Evolutionary conservation across 2,797 vertebrate species (phyloP).

Genomic region (Sphenopsis melanotis): DNA sequence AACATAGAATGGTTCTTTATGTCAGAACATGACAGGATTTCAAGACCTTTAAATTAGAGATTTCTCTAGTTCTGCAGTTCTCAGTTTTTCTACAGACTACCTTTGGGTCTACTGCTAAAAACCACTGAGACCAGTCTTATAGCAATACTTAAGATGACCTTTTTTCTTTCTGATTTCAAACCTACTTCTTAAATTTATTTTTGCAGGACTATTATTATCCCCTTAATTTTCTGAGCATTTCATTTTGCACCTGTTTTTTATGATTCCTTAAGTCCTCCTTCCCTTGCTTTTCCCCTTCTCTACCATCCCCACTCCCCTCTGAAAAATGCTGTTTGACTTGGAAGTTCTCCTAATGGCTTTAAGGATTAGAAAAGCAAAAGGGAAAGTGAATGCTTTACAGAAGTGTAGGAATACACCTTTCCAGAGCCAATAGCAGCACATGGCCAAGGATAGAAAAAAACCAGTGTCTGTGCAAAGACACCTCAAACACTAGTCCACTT

Average conservation of each 20-base stretch:
- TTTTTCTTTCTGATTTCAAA: background rate
- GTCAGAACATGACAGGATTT: background rate
- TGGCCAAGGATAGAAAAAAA: background rate
- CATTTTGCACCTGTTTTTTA: background rate
- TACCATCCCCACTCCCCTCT: rapidly evolving
- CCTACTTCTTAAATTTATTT: background rate
- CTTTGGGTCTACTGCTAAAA: background rate
- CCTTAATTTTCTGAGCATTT: background rate
- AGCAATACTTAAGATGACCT: background rate
- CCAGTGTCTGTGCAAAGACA: background rate
- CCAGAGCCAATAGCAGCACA: background rate
- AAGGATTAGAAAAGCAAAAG: background rate
- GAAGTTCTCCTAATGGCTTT: background rate
- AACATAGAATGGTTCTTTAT: background rate
- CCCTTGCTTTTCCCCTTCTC: background rate
- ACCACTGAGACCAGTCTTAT: background rate
- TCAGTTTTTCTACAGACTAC: background rate
- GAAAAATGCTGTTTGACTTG: background rate
- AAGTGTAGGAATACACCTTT: background rate
- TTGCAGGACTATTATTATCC: background rate
- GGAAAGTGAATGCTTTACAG: background rate
- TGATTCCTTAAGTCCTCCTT: background rate
- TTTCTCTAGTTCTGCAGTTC: background rate
- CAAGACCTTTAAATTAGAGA: background rate
- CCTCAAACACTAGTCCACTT: background rate